These are phyloP conservation scores for Orchesella flavescens DNA, from an alignment of 2,888 invertebrate species.

Conservation along the genomic window DNA sequence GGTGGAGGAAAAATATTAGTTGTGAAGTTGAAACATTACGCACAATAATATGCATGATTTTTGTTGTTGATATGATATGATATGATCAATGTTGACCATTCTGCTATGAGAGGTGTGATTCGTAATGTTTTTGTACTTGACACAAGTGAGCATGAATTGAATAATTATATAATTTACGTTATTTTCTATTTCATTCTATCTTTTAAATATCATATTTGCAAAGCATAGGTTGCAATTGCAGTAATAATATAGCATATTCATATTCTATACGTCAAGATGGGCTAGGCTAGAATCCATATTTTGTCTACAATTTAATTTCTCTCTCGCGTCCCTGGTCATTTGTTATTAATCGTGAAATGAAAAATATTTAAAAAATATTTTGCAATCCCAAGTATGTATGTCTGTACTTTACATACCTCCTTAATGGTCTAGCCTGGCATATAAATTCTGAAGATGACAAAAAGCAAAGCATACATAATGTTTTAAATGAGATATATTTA, in stretches of 20 bases:
- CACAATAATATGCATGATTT: too few relatives aligned
- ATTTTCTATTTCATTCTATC: not conserved
- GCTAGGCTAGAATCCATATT: not conserved
- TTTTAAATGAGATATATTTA: too few relatives aligned
- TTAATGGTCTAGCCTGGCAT: too few relatives aligned
- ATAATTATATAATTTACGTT: not conserved
- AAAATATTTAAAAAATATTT: too few relatives aligned
- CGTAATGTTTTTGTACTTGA: conserved; percentile 21
- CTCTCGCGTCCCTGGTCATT: too few relatives aligned
- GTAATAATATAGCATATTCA: not conserved
- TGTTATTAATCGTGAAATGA: too few relatives aligned
- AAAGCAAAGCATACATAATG: not conserved
- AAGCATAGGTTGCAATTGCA: conserved; percentile 12
- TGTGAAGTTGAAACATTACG: not conserved
- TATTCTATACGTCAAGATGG: not conserved
- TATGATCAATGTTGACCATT: too few relatives aligned
- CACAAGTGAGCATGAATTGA: conserved; percentile 5
- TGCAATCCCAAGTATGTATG: too few relatives aligned
- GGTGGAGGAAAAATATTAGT: not conserved
- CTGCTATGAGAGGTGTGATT: not conserved
- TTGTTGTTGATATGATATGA: too few relatives aligned
- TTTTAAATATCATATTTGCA: not conserved
- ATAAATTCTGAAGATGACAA: not conserved
- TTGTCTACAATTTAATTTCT: too few relatives aligned
- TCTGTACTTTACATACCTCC: too few relatives aligned